A percentile compares a stretch with the other conserved stretches of the same genome.
phyloP scores from a whole-genome alignment of 2,888 invertebrate species.

The Ommatoiulus sabulosus region DNA sequence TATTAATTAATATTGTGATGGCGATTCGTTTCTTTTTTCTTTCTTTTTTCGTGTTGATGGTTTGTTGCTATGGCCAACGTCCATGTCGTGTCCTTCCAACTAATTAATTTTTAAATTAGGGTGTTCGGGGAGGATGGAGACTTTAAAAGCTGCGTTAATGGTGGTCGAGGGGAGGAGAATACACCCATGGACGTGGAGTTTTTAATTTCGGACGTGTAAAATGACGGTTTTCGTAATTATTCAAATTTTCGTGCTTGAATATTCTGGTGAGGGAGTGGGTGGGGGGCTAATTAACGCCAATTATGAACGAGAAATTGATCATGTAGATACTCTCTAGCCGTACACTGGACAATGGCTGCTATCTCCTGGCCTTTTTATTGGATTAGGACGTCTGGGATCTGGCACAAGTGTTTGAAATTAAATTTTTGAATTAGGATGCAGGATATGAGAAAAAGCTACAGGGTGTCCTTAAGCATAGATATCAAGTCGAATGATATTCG shows the following conservation, averaged over 20 bases:
- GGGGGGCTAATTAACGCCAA: constrained; percentile 23
- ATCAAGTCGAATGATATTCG: too few relatives aligned
- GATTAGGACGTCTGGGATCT: background rate
- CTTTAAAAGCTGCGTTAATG: background rate
- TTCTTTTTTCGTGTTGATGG: background rate
- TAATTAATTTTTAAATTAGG: constrained; percentile 27
- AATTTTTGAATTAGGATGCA: background rate
- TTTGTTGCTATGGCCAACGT: constrained; percentile 43
- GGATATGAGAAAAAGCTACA: background rate
- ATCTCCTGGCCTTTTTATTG: background rate
- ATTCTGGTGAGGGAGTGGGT: constrained; percentile 10
- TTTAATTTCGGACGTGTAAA: background rate
- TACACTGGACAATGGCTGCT: background rate
- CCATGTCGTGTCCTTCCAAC: constrained; percentile 35
- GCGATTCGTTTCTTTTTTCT: background rate
- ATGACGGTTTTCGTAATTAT: constrained; percentile 40
- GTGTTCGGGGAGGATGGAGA: background rate
- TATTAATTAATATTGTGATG: background rate
- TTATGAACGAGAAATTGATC: background rate
- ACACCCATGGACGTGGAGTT: background rate
- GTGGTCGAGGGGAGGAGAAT: background rate
- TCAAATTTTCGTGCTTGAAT: constrained; percentile 16
- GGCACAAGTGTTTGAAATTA: background rate
- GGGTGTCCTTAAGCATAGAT: too few relatives aligned
- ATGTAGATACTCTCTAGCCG: background rate